Evolutionary conservation across 2,113 vertebrate genomes (phyloP).

Genomic region (Tringa solitaria): DNA sequence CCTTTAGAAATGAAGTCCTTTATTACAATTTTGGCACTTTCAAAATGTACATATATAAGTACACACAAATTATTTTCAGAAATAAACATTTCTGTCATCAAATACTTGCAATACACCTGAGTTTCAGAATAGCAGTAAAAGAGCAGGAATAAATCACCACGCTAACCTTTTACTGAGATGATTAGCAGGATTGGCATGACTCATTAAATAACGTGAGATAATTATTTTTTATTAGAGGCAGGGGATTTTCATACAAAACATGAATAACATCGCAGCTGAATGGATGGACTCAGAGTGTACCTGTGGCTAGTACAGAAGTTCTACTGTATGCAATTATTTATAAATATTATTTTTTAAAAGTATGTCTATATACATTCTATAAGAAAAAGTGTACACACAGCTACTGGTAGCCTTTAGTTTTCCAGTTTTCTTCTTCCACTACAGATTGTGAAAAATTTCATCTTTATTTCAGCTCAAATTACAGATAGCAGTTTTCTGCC

Average conservation of each 20-base stretch:
- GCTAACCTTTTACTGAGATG: constrained; percentile 47
- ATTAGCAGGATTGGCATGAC: constrained; percentile 46
- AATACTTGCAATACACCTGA: background rate
- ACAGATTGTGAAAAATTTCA: background rate
- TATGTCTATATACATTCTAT: too few relatives aligned
- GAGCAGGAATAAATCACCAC: constrained; percentile 32
- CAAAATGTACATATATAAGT: background rate
- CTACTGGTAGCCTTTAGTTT: background rate
- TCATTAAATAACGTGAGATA: constrained; percentile 20
- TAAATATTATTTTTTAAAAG: background rate
- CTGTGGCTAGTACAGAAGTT: background rate
- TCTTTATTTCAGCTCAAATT: background rate
- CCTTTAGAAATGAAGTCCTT: background rate
- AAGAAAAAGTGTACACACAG: background rate
- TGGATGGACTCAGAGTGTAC: background rate
- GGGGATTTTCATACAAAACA: constrained; percentile 1
- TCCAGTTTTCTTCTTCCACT: background rate
- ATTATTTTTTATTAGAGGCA: constrained; percentile 58
- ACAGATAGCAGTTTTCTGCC: background rate
- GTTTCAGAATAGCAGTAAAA: constrained; percentile 11
- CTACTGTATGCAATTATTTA: background rate
- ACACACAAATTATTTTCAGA: background rate
- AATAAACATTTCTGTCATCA: background rate
- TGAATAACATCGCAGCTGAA: background rate
- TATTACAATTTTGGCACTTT: background rate